A percentile compares a stretch with the other conserved stretches of the same genome.
phyloP scores from a whole-genome alignment of 2,888 invertebrate species.

The Alloscopus bannaensis region DNA sequence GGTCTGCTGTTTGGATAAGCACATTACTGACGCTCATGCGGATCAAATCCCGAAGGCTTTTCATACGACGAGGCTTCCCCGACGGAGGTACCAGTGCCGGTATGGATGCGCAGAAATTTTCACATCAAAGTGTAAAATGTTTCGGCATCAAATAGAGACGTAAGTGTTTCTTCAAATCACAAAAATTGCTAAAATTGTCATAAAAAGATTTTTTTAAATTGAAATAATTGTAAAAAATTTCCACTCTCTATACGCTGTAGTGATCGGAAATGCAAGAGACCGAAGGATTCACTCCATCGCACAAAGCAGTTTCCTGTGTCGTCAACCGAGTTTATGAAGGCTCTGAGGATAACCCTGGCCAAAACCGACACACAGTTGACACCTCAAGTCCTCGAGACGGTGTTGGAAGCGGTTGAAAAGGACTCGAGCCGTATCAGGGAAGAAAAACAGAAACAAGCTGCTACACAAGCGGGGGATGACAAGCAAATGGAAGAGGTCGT shows the following conservation, averaged over 20 bases:
- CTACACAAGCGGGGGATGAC: no score
- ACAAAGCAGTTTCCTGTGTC: neutral
- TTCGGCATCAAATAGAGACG: conserved; percentile 33
- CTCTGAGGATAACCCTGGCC: neutral
- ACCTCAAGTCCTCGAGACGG: neutral
- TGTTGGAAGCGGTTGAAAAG: conserved; percentile 8
- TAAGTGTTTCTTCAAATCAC: conserved; percentile 1
- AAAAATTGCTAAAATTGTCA: neutral
- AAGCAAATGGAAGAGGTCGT: no score
- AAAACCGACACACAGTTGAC: neutral
- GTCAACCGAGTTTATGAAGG: neutral
- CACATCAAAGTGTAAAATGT: conserved; percentile 22
- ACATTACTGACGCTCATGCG: conserved; percentile 29
- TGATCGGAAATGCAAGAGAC: conserved; percentile 18
- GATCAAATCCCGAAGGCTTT: no score
- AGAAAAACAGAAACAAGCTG: no score
- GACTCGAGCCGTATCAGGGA: neutral
- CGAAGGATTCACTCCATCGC: conserved; percentile 1
- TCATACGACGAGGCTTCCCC: conserved; percentile 2
- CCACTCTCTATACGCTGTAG: no score
- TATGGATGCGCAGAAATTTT: conserved; percentile 25
- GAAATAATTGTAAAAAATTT: no score
- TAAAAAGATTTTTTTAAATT: neutral
- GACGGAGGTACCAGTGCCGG: conserved; percentile 35
- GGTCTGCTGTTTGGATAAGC: conserved; percentile 38